Conservation (phyloP, 2,888 invertebrate species). For the Meghimatium bilineatum region DNA sequence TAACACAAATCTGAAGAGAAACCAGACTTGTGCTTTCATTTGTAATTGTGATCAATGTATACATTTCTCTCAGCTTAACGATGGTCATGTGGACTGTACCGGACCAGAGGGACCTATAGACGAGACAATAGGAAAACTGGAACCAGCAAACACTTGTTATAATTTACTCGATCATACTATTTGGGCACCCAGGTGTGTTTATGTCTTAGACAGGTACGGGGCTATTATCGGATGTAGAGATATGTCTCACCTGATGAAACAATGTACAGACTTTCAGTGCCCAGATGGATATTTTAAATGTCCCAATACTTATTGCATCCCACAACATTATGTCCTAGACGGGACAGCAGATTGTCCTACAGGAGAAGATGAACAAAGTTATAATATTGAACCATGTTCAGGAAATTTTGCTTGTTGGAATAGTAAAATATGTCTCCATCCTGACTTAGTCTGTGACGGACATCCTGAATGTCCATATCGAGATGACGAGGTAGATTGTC, state of each 20-base stretch:
- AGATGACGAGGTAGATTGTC: constrained; percentile 26
- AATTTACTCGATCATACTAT: no score
- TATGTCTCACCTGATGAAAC: constrained; percentile 10
- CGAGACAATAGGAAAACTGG: no score
- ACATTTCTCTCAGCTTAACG: no score
- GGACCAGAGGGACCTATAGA: no score
- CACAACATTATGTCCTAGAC: constrained; percentile 19
- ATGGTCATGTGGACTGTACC: no score
- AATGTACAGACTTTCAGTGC: constrained; percentile 13
- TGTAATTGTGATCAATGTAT: no score
- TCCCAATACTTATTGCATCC: constrained; percentile 16
- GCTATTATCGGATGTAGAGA: constrained; percentile 5
- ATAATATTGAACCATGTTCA: background rate
- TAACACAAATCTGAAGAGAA: no score
- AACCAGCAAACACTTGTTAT: no score
- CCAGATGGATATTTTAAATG: constrained; percentile 29
- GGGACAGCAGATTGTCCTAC: constrained; percentile 10
- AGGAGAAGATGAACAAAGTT: background rate
- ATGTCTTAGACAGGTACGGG: background rate
- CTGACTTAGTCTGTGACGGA: constrained; percentile 38
- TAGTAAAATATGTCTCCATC: constrained; percentile 25
- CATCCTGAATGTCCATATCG: constrained; percentile 19
- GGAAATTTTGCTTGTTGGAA: constrained; percentile 25
- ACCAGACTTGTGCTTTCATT: no score
- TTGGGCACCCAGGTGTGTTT: constrained; percentile 27